A percentile compares a stretch with the other conserved stretches of the same genome.
These are phyloP conservation scores for Chiroxiphia lanceolata DNA, from an alignment of 2,797 vertebrate species.

Conservation along the genomic window DNA sequence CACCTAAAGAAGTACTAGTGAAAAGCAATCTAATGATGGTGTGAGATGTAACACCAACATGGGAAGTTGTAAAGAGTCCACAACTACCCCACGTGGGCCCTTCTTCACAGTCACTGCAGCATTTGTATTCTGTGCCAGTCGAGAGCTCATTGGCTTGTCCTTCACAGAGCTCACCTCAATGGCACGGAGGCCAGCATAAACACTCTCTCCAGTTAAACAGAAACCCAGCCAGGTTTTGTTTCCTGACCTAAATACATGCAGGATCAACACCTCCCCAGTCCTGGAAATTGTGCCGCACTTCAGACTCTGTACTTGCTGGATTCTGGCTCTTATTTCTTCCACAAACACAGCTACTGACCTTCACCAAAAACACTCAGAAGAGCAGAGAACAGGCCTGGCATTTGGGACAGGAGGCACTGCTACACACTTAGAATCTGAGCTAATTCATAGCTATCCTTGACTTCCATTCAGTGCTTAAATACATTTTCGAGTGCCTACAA, in stretches of 20 bases:
- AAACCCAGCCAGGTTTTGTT: neutral
- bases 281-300: neutral
- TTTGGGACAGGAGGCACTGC: rapidly evolving
- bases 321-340: neutral
- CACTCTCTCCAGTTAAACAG: neutral
- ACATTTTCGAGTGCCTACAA: neutral
- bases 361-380: neutral
- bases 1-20: neutral
- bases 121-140: neutral
- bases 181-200: neutral
- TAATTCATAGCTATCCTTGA: neutral
- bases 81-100: neutral
- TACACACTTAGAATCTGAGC: neutral
- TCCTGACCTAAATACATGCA: neutral
- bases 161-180: neutral
- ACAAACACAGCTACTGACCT: neutral
- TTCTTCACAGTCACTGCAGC: neutral
- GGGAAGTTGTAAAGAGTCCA: neutral
- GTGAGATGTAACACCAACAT: neutral
- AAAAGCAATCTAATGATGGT: neutral
- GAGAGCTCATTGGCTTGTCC: neutral
- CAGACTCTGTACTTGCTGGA: neutral
- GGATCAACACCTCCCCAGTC: neutral
- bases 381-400: neutral
- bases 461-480: neutral